A percentile compares a stretch with the other conserved stretches of the same genome.
Evolutionary conservation across 2,888 invertebrate species (phyloP).

Genomic region (Sycophila texana): DNA sequence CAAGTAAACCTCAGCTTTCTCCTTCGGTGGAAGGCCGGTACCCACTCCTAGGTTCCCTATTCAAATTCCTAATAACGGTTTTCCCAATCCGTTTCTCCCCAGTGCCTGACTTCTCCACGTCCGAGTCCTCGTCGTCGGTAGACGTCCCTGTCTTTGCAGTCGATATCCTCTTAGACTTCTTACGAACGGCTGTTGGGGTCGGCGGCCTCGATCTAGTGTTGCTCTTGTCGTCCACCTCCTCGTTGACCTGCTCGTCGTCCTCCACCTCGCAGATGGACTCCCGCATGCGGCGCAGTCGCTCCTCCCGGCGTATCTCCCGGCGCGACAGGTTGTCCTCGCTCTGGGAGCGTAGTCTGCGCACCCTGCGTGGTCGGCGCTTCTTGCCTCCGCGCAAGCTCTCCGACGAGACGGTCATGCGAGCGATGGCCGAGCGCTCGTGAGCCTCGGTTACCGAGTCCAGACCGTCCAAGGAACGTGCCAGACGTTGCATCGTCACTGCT

Average conservation of each 20-base stretch:
- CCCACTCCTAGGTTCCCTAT: conserved; percentile 67
- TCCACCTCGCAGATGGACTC: not conserved
- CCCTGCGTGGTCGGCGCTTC: conserved; percentile 60
- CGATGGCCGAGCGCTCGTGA: conserved; percentile 61
- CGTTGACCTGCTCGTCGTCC: not conserved
- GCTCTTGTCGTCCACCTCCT: conserved; percentile 28
- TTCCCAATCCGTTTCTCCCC: conserved; percentile 28
- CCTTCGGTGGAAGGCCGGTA: conserved; percentile 59
- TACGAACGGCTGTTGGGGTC: conserved; percentile 69
- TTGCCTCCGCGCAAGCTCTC: conserved; percentile 68
- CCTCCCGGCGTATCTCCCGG: conserved; percentile 66
- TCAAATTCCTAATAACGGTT: conserved; percentile 64
- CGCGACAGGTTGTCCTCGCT: conserved; percentile 70
- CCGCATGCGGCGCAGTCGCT: conserved; percentile 54
- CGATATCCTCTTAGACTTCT: conserved; percentile 71
- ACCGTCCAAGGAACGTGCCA: conserved; percentile 75
- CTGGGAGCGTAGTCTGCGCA: conserved; percentile 58
- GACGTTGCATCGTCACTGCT: conserved; percentile 85
- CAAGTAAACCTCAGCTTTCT: conserved; percentile 40
- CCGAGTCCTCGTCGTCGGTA: conserved; percentile 76
- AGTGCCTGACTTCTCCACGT: conserved; percentile 30
- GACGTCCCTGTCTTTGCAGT: conserved; percentile 72
- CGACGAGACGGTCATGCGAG: conserved; percentile 66
- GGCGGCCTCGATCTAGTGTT: conserved; percentile 62
- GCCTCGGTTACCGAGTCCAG: conserved; percentile 64